Base-by-base conservation (phyloP, 2,113 vertebrate species). In the Puffinus mauretanicus region DNA sequence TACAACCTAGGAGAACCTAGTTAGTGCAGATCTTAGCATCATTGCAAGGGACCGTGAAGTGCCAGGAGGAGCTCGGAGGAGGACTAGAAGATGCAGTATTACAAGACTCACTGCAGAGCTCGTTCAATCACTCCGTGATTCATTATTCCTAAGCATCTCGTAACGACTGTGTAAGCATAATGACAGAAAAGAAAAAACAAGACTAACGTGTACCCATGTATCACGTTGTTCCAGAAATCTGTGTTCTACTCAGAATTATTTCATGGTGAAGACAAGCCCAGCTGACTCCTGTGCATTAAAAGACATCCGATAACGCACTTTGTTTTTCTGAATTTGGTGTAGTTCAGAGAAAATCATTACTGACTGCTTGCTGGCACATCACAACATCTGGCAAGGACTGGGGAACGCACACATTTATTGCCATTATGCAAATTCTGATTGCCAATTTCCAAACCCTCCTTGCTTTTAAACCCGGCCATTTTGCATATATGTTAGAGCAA, bases 371-470 rank as follows among this genome's bases (percentile, higher is more conserved):
- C 73, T 88, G 76, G 75, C 82, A 87, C 36, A 67, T 22, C 60
- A 47, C 58, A 73, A 75, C 81, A 86, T 34, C 93, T 87, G 90
- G 62, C 66, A 65, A 60, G 21, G 36, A 70, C 60, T 15, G 22
- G 47, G n/a, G 58, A 87, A 72, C 1, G 7, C 46, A 69, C 32
- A 22, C 22, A 34, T 85, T 61, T 49, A 69, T 66, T 89, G 54
- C 86, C 20, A 82, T 51, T 70, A 82, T 47, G 80, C 44, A 73
- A 65, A 97, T 62, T 46, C 60, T 5, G 27, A 85, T 5, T 80
- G 91, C 70, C 30, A 72, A 69, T 90, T 94, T 94, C 83, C 86
- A 86, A 95, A 70, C 36, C 36, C 61, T 44, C 55, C 36, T 82
- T 0, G 1, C 29, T 82, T 93, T 25, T 46, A 49, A 61, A 88